Conservation (phyloP, 2,797 vertebrate genomes). For the Pteropus rufus region DNA sequence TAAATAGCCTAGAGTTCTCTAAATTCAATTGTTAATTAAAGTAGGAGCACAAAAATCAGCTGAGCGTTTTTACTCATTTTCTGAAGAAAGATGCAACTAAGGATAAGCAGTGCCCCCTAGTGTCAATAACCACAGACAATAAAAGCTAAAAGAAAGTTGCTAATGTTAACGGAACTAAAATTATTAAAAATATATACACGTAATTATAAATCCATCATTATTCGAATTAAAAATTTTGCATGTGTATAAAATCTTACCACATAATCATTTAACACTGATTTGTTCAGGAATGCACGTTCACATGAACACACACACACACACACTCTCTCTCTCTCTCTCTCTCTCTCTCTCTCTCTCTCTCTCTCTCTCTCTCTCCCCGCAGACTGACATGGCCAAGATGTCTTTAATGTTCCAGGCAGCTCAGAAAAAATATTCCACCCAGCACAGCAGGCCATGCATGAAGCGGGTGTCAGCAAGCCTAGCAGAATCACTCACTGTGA, state of each 20-base stretch:
- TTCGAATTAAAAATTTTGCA: neutral
- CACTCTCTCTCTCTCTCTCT: conserved; percentile 28
- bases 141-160: conserved; percentile 72
- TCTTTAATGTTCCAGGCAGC: conserved; percentile 82
- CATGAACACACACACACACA: neutral
- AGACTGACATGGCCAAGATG: conserved; percentile 83
- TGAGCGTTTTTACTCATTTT: conserved; percentile 74
- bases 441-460: conserved; percentile 85
- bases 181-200: conserved; percentile 29
- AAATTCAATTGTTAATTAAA: conserved; percentile 85
- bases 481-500: conserved; percentile 84
- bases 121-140: conserved; percentile 89
- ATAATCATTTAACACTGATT: conserved; percentile 29
- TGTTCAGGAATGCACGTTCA: neutral
- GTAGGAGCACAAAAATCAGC: conserved; percentile 86
- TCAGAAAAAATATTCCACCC: conserved; percentile 72
- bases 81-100: conserved; percentile 86
- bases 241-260: neutral
- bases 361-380: conserved; percentile 47
- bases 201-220: conserved; percentile 33
- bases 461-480: conserved; percentile 85
- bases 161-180: conserved; percentile 65
- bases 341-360: too few relatives aligned
- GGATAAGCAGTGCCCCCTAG: conserved; percentile 99
- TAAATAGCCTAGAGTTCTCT: conserved; percentile 69